Evolutionary conservation across 2,113 vertebrate genomes (phyloP).

Genomic region (Phasianus colchicus): DNA sequence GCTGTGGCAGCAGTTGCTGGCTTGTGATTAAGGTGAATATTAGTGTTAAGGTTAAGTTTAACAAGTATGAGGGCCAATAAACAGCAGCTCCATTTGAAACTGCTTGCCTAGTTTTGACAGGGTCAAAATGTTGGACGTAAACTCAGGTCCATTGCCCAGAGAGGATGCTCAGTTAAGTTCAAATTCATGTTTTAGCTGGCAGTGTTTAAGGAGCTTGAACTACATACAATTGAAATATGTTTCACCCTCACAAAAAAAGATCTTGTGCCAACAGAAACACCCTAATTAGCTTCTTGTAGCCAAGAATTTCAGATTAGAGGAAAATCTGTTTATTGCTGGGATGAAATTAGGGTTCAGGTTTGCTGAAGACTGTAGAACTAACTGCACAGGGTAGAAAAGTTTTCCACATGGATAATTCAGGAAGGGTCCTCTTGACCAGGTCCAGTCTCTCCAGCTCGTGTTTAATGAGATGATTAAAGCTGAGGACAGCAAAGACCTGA

Average conservation of each 20-base stretch:
- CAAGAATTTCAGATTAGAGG: constrained; percentile 37
- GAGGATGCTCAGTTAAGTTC: not conserved
- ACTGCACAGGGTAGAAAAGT: not conserved
- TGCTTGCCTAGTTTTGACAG: not conserved
- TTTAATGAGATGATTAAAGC: not conserved
- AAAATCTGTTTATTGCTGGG: not conserved
- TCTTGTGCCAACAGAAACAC: constrained; percentile 33
- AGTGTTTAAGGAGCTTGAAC: not conserved
- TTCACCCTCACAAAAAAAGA: not conserved
- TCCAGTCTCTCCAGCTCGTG: not conserved
- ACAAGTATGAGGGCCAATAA: not conserved
- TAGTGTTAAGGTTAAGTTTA: not conserved
- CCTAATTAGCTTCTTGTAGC: not conserved
- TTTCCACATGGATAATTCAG: not conserved
- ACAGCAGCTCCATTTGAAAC: not conserved
- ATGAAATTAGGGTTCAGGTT: not conserved
- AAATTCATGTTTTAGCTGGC: constrained; percentile 37
- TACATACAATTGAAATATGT: not conserved
- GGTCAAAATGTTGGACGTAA: not conserved
- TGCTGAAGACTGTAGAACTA: not conserved
- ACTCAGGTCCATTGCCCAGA: not conserved
- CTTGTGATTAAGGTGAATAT: not conserved
- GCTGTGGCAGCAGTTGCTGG: not conserved
- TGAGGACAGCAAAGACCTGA: not conserved
- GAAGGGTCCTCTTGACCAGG: not conserved